phyloP scores from a whole-genome alignment of 2,797 vertebrate species.

The Bradypus variegatus region DNA sequence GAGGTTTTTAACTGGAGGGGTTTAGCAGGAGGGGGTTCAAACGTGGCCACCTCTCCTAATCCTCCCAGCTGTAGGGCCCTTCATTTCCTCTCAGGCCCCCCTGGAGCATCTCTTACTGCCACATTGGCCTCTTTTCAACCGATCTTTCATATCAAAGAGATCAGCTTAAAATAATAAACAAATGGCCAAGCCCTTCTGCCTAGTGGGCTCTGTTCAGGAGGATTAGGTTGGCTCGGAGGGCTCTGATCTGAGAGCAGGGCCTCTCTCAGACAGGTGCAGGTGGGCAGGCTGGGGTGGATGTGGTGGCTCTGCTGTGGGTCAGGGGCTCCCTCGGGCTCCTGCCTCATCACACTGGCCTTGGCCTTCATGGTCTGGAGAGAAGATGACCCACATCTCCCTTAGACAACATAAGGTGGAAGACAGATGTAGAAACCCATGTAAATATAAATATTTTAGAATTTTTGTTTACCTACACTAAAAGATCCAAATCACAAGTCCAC shows the following conservation, averaged over 20 bases:
- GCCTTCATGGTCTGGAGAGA: not conserved
- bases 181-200: not conserved
- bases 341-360: not conserved
- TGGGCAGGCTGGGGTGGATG: not conserved
- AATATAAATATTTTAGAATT: not conserved
- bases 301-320: not conserved
- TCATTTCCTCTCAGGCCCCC: no score
- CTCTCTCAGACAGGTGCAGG: not conserved
- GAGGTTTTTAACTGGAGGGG: not conserved
- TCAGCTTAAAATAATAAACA: not conserved
- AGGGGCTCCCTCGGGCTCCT: not conserved
- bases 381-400: not conserved
- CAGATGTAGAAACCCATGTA: not conserved
- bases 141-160: not conserved
- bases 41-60: not conserved
- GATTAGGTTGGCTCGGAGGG: no score
- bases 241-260: not conserved
- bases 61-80: no score
- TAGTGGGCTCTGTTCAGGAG: fast-evolving
- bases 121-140: not conserved
- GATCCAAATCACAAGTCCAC: not conserved
- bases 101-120: not conserved
- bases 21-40: not conserved
- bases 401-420: not conserved
- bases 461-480: not conserved